Evolutionary conservation across 2,888 invertebrate genomes (phyloP).

Genomic region (Hemaris fuciformis): DNA sequence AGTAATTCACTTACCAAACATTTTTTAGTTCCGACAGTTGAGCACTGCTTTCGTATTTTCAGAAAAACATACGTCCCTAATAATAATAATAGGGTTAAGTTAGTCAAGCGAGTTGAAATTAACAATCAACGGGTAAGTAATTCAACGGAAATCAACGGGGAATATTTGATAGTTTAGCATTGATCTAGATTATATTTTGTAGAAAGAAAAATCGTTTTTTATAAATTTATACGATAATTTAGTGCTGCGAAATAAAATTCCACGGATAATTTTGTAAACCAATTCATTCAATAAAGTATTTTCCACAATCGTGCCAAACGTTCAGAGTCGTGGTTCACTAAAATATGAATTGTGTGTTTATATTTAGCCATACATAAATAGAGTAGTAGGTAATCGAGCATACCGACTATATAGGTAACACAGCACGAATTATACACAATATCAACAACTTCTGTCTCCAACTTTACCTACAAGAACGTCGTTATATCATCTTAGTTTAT

Average conservation of each 20-base stretch:
- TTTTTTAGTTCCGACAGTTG: too few species aligned
- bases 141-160: too few species aligned
- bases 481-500: background rate
- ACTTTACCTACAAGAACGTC: background rate
- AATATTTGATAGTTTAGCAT: too few species aligned
- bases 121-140: too few species aligned
- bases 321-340: background rate
- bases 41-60: too few species aligned
- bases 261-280: background rate
- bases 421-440: background rate
- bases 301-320: slow-evolving; percentile 3
- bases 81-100: too few species aligned
- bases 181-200: too few species aligned
- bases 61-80: too few species aligned
- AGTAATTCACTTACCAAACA: too few species aligned
- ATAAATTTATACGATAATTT: too few species aligned
- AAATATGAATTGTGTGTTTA: slow-evolving; percentile 8
- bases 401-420: background rate
- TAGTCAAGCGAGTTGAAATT: too few species aligned
- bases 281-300: slow-evolving; percentile 1
- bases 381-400: background rate
- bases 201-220: background rate
- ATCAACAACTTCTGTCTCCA: background rate
- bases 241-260: too few species aligned
- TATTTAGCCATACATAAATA: slow-evolving; percentile 2